A percentile compares a stretch with the other conserved stretches of the same genome.
phyloP scores from a whole-genome alignment of 1,140 invertebrate genomes.

The Bathynomus jamesi region DNA sequence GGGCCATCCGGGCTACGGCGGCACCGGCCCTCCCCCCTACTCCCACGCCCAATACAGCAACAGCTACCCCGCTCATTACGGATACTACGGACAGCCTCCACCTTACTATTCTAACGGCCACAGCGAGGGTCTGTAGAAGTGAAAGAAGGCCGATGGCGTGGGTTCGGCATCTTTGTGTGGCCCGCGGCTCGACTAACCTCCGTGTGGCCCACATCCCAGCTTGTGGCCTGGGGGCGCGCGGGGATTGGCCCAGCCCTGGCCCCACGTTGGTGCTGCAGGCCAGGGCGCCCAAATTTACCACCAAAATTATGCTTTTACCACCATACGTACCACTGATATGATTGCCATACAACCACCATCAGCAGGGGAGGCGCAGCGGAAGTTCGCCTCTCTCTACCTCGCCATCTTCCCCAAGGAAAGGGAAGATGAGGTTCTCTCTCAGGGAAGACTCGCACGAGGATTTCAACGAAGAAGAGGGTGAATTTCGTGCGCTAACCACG shows the following conservation, averaged over 20 bases:
- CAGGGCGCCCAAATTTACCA: neutral
- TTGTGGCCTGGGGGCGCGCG: neutral
- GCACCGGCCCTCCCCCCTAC: slow-evolving; percentile 21
- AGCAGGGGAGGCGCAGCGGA: neutral
- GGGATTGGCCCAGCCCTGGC: neutral
- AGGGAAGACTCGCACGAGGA: neutral
- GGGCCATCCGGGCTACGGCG: slow-evolving; percentile 29
- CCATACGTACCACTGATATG: neutral
- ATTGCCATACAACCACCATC: neutral
- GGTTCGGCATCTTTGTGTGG: neutral
- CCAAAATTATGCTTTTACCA: neutral
- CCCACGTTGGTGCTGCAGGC: neutral
- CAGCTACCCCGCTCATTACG: slow-evolving; percentile 5
- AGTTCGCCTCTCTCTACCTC: neutral
- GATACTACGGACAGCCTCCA: neutral
- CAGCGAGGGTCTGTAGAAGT: neutral
- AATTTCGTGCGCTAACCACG: neutral
- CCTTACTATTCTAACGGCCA: neutral
- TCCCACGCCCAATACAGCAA: slow-evolving; percentile 23
- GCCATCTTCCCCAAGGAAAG: neutral
- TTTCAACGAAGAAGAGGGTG: neutral
- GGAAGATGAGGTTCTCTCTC: neutral
- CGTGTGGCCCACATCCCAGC: neutral
- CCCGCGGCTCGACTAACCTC: neutral
- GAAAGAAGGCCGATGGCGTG: neutral